Evolutionary conservation across 2,888 invertebrate genomes (phyloP).

Genomic region (Ectemnius cavifrons): DNA sequence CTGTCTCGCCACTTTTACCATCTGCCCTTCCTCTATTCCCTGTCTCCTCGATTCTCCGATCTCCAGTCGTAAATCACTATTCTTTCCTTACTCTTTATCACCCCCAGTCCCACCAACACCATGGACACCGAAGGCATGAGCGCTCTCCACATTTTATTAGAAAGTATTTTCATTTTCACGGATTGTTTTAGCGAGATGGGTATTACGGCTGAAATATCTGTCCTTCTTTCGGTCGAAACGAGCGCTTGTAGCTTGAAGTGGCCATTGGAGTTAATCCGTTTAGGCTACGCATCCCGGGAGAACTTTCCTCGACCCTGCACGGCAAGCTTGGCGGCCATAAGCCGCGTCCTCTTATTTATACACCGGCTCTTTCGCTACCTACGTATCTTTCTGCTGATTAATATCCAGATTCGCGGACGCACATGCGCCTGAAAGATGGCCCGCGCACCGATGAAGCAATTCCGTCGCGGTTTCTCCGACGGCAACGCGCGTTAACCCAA

Average conservation of each 20-base stretch:
- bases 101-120: background rate
- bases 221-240: too few relatives aligned
- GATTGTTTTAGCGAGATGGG: background rate
- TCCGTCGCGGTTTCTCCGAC: constrained; percentile 71
- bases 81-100: constrained; percentile 31
- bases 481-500: constrained; percentile 64
- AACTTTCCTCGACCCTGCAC: constrained; percentile 2
- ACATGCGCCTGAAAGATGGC: constrained; percentile 60
- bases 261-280: background rate
- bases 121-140: too few relatives aligned
- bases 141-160: constrained; percentile 1
- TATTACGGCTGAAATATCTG: too few relatives aligned
- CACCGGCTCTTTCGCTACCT: constrained; percentile 3
- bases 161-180: constrained; percentile 20
- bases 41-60: constrained; percentile 26
- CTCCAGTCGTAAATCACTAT: constrained; percentile 10
- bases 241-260: background rate
- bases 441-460: constrained; percentile 75
- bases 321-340: background rate
- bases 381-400: constrained; percentile 62
- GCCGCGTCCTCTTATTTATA: background rate
- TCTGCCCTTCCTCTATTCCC: constrained; percentile 36
- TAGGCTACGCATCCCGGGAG: constrained; percentile 1
- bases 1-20: constrained; percentile 37
- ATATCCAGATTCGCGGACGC: constrained; percentile 70